These are phyloP conservation scores for Ophiothrix spiculata DNA, from an alignment of 35 echinoderm and acorn worm genomes.

Conservation along the genomic window DNA sequence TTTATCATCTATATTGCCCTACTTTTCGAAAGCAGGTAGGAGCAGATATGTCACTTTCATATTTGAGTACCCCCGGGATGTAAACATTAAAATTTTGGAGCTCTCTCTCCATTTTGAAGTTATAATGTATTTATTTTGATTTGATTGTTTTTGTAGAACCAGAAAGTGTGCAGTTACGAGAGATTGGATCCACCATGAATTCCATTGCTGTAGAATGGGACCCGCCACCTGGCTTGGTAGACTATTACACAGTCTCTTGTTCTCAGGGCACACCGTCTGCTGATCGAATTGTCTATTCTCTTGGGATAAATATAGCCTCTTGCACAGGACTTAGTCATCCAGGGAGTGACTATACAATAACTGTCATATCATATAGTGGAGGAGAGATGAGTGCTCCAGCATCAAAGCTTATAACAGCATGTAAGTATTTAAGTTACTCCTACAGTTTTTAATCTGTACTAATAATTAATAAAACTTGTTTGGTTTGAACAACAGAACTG, in stretches of 20 bases:
- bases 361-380: not conserved
- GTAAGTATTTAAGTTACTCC: not conserved
- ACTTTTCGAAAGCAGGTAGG: no score
- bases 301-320: not conserved
- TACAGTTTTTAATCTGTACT: not conserved
- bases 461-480: no score
- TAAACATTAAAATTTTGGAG: no score
- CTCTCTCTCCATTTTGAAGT: no score
- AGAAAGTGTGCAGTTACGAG: not conserved
- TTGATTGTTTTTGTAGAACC: not conserved
- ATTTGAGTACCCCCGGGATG: no score
- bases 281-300: not conserved
- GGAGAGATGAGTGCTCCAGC: not conserved
- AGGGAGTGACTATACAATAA: not conserved
- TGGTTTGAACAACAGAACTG: no score
- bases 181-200: not conserved
- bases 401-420: not conserved
- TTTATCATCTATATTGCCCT: no score
- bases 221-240: not conserved
- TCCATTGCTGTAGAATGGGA: slow-evolving; percentile 1
- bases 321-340: not conserved
- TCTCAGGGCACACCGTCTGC: not conserved
- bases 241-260: not conserved
- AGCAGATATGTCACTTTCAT: no score
- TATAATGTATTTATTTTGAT: no score